Evolutionary conservation across 2,888 invertebrate species (phyloP).

Genomic region (Erebia aethiops): DNA sequence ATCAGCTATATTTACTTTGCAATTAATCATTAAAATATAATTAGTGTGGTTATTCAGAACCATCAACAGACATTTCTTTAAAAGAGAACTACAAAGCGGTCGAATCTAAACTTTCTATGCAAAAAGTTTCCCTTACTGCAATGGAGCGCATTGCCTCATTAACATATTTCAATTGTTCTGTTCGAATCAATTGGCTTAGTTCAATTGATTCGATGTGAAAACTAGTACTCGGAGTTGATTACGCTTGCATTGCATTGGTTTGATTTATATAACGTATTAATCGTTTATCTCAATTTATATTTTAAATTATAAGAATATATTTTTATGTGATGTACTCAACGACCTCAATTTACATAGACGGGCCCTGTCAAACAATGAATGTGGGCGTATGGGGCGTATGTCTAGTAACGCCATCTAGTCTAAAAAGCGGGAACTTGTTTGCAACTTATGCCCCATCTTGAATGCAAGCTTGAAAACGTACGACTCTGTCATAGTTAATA

Average conservation of each 20-base stretch:
- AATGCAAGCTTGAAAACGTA: no score
- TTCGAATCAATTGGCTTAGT: background rate
- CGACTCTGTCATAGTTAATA: no score
- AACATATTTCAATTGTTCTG: background rate
- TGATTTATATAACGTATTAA: background rate
- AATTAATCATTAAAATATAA: background rate
- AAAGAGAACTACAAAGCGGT: background rate
- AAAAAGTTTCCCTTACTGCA: background rate
- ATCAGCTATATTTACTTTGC: background rate
- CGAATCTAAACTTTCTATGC: background rate
- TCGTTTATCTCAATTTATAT: background rate
- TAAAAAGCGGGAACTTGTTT: no score
- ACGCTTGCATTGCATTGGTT: background rate
- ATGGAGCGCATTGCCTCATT: constrained; percentile 1
- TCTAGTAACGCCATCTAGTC: no score
- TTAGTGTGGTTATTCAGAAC: background rate
- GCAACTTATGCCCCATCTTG: no score
- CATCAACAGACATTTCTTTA: background rate
- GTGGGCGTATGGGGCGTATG: no score
- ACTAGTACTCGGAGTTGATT: background rate
- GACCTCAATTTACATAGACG: no score
- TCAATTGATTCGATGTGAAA: constrained; percentile 12
- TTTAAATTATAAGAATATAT: background rate
- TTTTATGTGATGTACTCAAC: background rate
- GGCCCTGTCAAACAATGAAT: no score